Conservation (phyloP, 2,888 invertebrate genomes). For the Phyllotreta striolata region DNA sequence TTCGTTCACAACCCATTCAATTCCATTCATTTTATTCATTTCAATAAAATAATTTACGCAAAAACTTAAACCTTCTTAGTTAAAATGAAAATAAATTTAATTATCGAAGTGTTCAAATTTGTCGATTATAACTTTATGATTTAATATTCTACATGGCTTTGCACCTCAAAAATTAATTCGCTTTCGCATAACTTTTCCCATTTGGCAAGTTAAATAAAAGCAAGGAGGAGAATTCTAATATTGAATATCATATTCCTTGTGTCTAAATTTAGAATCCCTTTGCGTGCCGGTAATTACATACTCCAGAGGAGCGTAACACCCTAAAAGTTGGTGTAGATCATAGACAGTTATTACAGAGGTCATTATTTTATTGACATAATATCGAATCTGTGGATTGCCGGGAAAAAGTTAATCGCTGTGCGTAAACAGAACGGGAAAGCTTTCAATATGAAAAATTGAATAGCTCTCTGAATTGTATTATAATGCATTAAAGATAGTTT, state of each 20-base stretch:
- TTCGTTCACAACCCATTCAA: too few relatives aligned
- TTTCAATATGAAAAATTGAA: slow-evolving; percentile 6
- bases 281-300: slow-evolving; percentile 11
- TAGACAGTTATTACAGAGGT: slow-evolving; percentile 13
- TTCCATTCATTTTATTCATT: too few relatives aligned
- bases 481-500: slow-evolving; percentile 2
- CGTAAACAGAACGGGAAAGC: not conserved
- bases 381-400: not conserved
- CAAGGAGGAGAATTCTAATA: slow-evolving; percentile 4
- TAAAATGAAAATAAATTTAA: too few relatives aligned
- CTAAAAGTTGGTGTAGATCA: slow-evolving; percentile 17
- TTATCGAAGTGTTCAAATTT: too few relatives aligned
- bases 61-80: too few relatives aligned
- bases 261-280: slow-evolving; percentile 9
- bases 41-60: too few relatives aligned
- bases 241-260: slow-evolving; percentile 11
- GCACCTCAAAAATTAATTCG: slow-evolving; percentile 2
- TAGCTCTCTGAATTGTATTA: not conserved
- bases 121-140: not conserved
- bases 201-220: slow-evolving; percentile 12
- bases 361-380: slow-evolving; percentile 6
- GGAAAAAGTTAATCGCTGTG: not conserved
- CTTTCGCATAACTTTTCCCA: slow-evolving; percentile 2
- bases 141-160: not conserved
- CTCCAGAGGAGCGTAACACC: slow-evolving; percentile 2